A percentile compares a stretch with the other conserved stretches of the same genome.
Evolutionary conservation across 30 jellyfish, hydroid and myxozoan genomes (phyloP).

Genomic region (Haliclystus octoradiatus): DNA sequence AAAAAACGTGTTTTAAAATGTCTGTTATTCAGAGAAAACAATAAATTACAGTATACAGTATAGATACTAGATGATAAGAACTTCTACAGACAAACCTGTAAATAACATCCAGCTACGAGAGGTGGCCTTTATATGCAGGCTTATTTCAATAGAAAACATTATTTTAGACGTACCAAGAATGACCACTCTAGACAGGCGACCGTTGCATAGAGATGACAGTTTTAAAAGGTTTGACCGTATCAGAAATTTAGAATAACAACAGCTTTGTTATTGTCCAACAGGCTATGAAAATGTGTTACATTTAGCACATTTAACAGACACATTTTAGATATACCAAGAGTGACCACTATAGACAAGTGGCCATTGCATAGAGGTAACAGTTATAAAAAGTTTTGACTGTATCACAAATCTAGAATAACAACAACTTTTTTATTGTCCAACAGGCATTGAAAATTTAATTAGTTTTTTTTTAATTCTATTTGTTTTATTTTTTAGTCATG

Average conservation of each 20-base stretch:
- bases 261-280: background rate
- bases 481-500: conserved; percentile 35
- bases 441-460: background rate
- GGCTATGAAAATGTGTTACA: background rate
- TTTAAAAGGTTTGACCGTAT: background rate
- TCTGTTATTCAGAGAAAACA: too few relatives aligned
- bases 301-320: too few relatives aligned
- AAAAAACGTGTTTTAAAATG: too few relatives aligned
- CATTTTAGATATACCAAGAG: too few relatives aligned
- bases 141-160: background rate
- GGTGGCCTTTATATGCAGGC: background rate
- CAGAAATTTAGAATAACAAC: background rate
- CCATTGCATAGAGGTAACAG: too few relatives aligned
- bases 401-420: background rate
- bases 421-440: background rate
- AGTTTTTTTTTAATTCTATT: background rate
- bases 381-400: background rate
- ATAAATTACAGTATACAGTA: too few relatives aligned
- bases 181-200: background rate
- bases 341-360: too few relatives aligned
- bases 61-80: too few relatives aligned
- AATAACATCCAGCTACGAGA: background rate
- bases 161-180: background rate
- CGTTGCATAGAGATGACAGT: background rate
- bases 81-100: background rate